Conservation (phyloP, 2,113 vertebrate species). For the Tricholaema leucomelas region DNA sequence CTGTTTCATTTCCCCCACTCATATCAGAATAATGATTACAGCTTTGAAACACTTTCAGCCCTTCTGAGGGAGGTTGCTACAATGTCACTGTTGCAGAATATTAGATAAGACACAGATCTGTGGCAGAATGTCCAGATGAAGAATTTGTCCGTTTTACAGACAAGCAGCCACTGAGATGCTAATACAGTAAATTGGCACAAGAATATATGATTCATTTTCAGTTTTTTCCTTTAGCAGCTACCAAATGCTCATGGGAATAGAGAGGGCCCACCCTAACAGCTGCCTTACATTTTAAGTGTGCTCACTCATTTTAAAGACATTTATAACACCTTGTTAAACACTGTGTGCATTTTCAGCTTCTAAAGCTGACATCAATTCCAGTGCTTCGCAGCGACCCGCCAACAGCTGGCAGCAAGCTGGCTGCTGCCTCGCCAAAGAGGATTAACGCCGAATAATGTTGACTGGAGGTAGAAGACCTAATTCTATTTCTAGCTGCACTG, state of each 20-base stretch:
- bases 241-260: neutral
- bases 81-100: neutral
- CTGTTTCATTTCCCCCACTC: neutral
- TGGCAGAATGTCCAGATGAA: neutral
- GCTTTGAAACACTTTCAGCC: neutral
- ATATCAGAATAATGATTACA: neutral
- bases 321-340: neutral
- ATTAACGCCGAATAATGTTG: neutral
- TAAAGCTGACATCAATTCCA: neutral
- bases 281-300: neutral
- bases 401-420: neutral
- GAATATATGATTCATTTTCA: neutral
- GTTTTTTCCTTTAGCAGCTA: neutral
- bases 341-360: neutral
- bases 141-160: neutral
- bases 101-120: neutral
- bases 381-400: neutral
- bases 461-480: slow-evolving; percentile 10
- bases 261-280: neutral
- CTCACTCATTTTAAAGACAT: neutral
- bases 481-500: neutral
- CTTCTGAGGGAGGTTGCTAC: neutral
- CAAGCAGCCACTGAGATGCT: neutral
- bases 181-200: neutral
- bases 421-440: slow-evolving; percentile 22